Base-by-base conservation (phyloP, 2,888 invertebrate species). In the Drosophila suboccidentalis region DNA sequence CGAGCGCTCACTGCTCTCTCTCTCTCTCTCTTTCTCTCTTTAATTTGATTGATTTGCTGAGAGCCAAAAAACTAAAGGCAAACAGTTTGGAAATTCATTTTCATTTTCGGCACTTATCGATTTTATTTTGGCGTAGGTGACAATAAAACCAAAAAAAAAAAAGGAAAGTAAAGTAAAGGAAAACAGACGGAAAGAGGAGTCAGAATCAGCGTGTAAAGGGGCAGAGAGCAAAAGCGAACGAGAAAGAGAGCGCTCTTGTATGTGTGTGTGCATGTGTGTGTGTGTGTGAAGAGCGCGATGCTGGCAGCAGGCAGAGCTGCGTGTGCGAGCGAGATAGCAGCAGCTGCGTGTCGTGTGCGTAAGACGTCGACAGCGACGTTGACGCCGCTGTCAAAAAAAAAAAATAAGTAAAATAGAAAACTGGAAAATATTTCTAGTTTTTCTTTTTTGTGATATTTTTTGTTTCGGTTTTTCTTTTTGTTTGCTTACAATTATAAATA, bases 41-140 rank as follows among this genome's bases (percentile, higher is more conserved):
- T 50, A 68, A 71, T 51, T 65, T 63, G 64, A 79, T 80, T 76
- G 76, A 74, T 80, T 78, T 80, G 60, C 19, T 29, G 29, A 32
- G 13, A 29, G 29, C 29, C 29, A 29, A 29, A 29, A 8, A 29
- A 29, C 22, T 32, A 26, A 22, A 39, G 17, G 19, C 22, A 22
- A 55, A 44, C 32, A 6, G 34, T 26, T 51, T 58, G 49, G 49
- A 41, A 50, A 43, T 36, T 64, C 47, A 34, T 19, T 58, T 59
- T 64, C 36, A 4, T 44, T 41, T 64, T 43, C 46, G 38, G 15
- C 34, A 19, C 51, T 51, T 76, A 64, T 78, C 72, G 74, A 69
- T 75, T 78, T 69, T 79, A 66, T 70, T 75, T 77, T 78, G 66
- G 70, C 64, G 74, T 78, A 75, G 82, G 87, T 85, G 85, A 78